Conservation (phyloP, 2,113 vertebrate genomes). For the Archilochus colubris region DNA sequence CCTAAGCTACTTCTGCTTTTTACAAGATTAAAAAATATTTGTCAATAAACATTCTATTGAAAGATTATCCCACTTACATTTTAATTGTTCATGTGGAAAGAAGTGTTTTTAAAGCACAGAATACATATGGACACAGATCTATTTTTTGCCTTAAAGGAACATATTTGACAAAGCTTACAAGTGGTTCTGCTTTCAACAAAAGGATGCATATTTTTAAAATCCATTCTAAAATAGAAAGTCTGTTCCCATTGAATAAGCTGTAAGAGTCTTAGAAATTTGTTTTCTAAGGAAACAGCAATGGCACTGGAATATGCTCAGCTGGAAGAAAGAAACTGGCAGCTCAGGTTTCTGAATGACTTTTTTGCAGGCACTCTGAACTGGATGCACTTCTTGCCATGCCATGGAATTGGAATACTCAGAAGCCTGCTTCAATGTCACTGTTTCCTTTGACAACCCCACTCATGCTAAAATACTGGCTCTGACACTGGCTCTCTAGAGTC, state of each 20-base stretch:
- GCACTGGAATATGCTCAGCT: neutral
- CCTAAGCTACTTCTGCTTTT: neutral
- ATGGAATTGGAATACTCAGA: neutral
- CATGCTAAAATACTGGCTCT: neutral
- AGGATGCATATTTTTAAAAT: neutral
- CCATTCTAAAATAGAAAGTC: neutral
- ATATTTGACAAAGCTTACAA: neutral
- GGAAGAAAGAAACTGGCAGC: neutral
- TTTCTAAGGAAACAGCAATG: neutral
- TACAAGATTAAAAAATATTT: neutral
- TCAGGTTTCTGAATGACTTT: neutral
- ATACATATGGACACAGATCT: neutral
- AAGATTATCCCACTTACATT: neutral
- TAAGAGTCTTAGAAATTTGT: neutral
- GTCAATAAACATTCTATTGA: neutral
- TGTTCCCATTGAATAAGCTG: neutral
- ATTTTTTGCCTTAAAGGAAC: neutral
- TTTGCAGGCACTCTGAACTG: neutral
- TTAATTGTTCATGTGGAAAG: neutral
- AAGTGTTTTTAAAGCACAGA: neutral
- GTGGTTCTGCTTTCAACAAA: neutral
- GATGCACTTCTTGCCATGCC: neutral
- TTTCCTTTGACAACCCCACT: neutral
- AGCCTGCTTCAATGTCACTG: rapidly evolving
- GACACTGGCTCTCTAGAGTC: neutral